These are phyloP conservation scores for Diplodus puntazzo DNA, from an alignment of 2,797 vertebrate genomes.

Conservation along the genomic window DNA sequence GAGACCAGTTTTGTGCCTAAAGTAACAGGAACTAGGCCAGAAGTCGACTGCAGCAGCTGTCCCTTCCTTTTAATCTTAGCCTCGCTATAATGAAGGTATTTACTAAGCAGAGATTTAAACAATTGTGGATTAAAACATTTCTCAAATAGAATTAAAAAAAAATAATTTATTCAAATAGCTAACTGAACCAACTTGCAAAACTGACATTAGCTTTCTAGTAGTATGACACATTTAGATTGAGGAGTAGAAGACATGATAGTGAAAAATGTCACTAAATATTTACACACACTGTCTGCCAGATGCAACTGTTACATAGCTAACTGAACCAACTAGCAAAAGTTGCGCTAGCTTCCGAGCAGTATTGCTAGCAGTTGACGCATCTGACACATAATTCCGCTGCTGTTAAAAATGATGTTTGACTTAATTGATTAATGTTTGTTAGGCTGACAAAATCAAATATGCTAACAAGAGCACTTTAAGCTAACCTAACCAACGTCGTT, in stretches of 20 bases:
- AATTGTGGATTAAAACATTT: neutral
- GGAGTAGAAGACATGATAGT: no score
- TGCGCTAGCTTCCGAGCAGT: neutral
- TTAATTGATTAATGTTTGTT: neutral
- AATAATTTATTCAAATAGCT: no score
- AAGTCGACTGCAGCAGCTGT: constrained; percentile 1
- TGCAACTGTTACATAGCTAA: neutral
- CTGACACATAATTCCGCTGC: neutral
- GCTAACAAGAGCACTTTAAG: neutral
- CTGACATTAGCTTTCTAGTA: neutral
- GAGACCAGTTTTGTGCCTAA: neutral
- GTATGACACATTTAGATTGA: no score
- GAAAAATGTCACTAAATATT: neutral
- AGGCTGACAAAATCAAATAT: fast-evolving
- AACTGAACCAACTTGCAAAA: neutral
- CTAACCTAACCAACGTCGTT: neutral
- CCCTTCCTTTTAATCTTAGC: neutral
- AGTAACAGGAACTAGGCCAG: neutral
- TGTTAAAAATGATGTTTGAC: neutral
- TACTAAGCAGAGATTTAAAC: neutral
- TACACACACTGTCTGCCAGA: neutral
- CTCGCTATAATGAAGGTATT: neutral
- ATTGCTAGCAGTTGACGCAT: neutral
- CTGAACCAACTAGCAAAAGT: neutral
- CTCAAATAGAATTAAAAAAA: neutral